These are phyloP conservation scores for Promerops cafer DNA, from an alignment of 2,113 vertebrate genomes.

Conservation along the genomic window DNA sequence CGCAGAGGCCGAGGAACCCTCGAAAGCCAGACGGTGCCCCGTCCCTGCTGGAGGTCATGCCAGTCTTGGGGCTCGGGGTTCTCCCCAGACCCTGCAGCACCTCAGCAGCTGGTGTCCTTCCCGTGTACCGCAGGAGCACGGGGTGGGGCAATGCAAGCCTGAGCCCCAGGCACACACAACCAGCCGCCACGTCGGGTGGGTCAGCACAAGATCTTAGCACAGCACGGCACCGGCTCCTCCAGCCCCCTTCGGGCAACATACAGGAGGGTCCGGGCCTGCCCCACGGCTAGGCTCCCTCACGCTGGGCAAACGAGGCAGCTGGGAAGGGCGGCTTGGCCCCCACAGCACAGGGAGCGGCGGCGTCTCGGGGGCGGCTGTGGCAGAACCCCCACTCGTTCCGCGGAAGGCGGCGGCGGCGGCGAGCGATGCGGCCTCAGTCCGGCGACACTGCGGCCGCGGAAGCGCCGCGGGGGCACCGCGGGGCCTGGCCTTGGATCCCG, in stretches of 20 bases:
- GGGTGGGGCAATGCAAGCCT: too few relatives aligned
- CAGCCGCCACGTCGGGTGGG: not conserved
- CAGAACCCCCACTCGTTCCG: not conserved
- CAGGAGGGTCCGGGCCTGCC: not conserved
- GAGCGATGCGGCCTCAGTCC: not conserved
- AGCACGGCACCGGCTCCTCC: too few relatives aligned
- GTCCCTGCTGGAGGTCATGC: accelerated
- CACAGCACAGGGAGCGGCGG: not conserved
- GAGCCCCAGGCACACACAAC: not conserved
- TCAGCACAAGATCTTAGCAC: too few relatives aligned
- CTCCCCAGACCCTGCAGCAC: too few relatives aligned
- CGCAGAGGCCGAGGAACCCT: not conserved
- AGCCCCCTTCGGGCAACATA: too few relatives aligned
- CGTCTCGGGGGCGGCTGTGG: not conserved
- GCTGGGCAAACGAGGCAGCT: too few relatives aligned
- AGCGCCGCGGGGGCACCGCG: not conserved
- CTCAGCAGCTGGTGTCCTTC: not conserved
- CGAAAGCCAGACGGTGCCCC: not conserved
- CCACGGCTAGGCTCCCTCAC: not conserved
- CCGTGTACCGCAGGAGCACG: not conserved
- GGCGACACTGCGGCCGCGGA: not conserved
- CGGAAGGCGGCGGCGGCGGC: not conserved
- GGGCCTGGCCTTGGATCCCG: not conserved
- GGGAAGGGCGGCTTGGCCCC: not conserved
- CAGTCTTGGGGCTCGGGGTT: too few relatives aligned